Evolutionary conservation across 2,113 vertebrate genomes (phyloP), one percentile per base, ranked within the genome.

Genomic region (Lontra canadensis): DNA sequence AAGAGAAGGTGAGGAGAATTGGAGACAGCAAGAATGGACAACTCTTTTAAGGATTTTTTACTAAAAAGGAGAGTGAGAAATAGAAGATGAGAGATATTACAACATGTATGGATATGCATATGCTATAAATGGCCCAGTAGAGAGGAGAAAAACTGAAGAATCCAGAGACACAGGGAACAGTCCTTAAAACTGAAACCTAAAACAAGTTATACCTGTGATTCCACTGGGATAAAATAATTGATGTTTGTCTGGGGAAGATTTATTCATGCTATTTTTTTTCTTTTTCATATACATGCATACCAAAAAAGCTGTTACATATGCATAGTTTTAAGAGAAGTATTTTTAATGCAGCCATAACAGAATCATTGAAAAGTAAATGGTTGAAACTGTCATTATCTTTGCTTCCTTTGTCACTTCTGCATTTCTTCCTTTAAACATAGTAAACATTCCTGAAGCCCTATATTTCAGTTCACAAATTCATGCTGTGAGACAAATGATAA

Each of bases 291-390:
- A 89, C 7, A 63, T 83, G 34, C 20, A 90, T 92, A 84, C 42
- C 21, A 61, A 81, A 81, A 93, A 95, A 52, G 18, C 17, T 88
- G 20, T 85, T 76, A 81, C 47, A 74, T 59, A 44, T 42, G 47
- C 26, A 93, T 73, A 47, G 29, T 65, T 88, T 83, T 61, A 95
- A 82, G 69, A 67, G 81, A 93, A 96, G 88, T 47, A 36, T 57
- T 96, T 97, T 83, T 67, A 90, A 74, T 88, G 65, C 85, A 87
- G 42, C 34, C 61, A 65, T 74, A 61, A n/a, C 31, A 92, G 79
- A 80, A 74, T 39, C 29, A 57, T 1, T 84, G 73, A 65, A 82
- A 82, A 96, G 73, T 65, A 92, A 67, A 42, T 84, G 20, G 36
- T 47, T 74, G 36, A 93, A 73, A 80, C 7, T 25, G 6, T 74